A percentile compares a stretch with the other conserved stretches of the same genome.
These are phyloP conservation scores for Apamea sordens DNA, from an alignment of 2,888 invertebrate species.

Conservation along the genomic window DNA sequence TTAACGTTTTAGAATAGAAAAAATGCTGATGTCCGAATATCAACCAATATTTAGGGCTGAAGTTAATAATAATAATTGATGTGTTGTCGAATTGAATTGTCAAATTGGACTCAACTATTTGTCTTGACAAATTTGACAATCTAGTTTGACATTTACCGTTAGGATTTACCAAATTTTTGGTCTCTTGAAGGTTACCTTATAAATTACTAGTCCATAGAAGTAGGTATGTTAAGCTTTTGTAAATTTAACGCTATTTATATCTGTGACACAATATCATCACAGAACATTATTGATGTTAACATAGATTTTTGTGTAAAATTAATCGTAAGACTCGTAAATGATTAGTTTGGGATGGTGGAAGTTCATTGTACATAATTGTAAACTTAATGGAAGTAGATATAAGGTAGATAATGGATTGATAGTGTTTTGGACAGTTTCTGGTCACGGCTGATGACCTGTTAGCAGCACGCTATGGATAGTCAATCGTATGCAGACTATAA, in stretches of 20 bases:
- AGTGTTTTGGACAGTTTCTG: conserved; percentile 60
- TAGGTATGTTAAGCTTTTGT: conserved; percentile 82
- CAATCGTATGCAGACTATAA: conserved; percentile 52
- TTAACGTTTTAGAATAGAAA: conserved; percentile 62
- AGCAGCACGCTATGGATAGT: conserved; percentile 66
- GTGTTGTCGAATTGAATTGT: conserved; percentile 45
- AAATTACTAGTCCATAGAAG: conserved; percentile 85
- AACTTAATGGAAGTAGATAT: conserved; percentile 68
- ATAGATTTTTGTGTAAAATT: conserved; percentile 71
- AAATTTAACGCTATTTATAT: conserved; percentile 74
- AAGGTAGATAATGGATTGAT: conserved; percentile 76
- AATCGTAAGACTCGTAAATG: conserved; percentile 66
- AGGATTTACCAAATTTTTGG: conserved; percentile 70
- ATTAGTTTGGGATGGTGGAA: conserved; percentile 61
- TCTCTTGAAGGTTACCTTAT: conserved; percentile 83
- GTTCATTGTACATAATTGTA: conserved; percentile 82
- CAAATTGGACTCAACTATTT: conserved; percentile 46
- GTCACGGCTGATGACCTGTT: conserved; percentile 60
- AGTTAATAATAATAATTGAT: conserved; percentile 38
- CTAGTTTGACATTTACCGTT: conserved; percentile 51
- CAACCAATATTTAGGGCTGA: conserved; percentile 52
- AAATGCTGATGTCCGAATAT: conserved; percentile 63
- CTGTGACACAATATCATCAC: conserved; percentile 59
- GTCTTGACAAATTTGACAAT: conserved; percentile 42
- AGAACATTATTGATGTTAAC: conserved; percentile 68